Conservation (phyloP, 2,888 invertebrate species). For the Melitaea athalia region DNA sequence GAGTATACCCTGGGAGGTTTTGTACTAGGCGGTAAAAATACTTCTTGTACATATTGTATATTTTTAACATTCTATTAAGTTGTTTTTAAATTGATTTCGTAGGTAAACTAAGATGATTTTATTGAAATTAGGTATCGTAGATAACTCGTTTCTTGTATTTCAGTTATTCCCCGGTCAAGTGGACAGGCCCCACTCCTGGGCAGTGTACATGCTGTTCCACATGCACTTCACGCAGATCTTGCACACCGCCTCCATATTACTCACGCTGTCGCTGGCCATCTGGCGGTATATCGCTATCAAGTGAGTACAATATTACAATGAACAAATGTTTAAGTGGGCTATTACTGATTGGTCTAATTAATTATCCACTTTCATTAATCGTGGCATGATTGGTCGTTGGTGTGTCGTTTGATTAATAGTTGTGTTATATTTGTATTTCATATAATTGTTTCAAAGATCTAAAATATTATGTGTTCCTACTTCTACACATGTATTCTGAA, state of each 20-base stretch:
- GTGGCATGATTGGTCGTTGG: not conserved
- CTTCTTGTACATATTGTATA: no score
- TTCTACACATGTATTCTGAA: not conserved
- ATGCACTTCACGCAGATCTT: slow-evolving; percentile 90
- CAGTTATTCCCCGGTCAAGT: slow-evolving; percentile 83
- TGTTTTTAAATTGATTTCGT: no score
- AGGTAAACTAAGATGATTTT: no score
- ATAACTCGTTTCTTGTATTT: slow-evolving; percentile 18
- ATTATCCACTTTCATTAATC: not conserved
- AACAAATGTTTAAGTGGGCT: slow-evolving; percentile 5
- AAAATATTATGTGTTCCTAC: not conserved
- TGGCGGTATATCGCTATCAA: slow-evolving; percentile 94
- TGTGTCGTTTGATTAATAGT: not conserved
- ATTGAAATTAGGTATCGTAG: not conserved
- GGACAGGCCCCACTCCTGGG: slow-evolving; percentile 86
- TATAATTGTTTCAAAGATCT: not conserved
- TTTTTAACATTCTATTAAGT: no score
- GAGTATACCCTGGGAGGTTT: no score
- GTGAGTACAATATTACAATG: slow-evolving; percentile 70
- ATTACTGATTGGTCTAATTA: slow-evolving; percentile 7
- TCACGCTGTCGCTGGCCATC: slow-evolving; percentile 90
- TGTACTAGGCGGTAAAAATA: no score
- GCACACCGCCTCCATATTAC: slow-evolving; percentile 92
- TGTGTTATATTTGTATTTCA: not conserved
- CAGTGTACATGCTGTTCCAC: slow-evolving; percentile 89